A percentile compares a stretch with the other conserved stretches of the same genome.
Conservation (phyloP, 2,797 vertebrate genomes). For the Carduelis carduelis region DNA sequence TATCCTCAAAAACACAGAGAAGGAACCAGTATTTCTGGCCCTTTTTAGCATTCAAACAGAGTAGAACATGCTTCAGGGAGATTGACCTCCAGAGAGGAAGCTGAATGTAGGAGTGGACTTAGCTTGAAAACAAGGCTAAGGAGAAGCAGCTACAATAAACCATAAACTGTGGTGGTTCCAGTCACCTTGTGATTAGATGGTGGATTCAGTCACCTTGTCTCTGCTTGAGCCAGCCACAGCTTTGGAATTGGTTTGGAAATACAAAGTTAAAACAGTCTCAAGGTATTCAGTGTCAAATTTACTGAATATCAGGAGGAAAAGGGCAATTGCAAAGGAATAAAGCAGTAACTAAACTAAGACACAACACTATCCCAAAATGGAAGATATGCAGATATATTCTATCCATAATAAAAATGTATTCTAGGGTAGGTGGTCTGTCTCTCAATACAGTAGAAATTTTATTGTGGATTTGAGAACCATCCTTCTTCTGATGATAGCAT, state of each 20-base stretch:
- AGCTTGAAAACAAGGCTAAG: not conserved
- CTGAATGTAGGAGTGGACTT: not conserved
- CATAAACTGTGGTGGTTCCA: not conserved
- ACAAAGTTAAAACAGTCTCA: not conserved
- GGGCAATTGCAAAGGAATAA: not conserved
- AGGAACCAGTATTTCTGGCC: not conserved
- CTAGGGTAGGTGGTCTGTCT: not conserved
- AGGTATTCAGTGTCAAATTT: not conserved
- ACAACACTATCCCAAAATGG: accelerated
- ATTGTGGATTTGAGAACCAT: not conserved
- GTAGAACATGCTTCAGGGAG: not conserved
- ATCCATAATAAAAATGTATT: not conserved
- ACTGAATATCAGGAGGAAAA: not conserved
- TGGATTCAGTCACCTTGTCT: not conserved
- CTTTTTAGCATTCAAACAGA: not conserved
- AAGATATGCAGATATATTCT: not conserved
- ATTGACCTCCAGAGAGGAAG: not conserved
- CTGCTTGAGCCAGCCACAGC: not conserved
- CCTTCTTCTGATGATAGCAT: not conserved
- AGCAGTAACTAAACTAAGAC: not conserved
- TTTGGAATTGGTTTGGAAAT: not conserved
- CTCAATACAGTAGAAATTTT: not conserved
- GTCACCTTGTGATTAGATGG: not conserved
- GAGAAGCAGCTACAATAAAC: not conserved
- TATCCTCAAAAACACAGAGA: not conserved